phyloP scores from a whole-genome alignment of 1,140 invertebrate species.

The Drosophila sucinea region DNA sequence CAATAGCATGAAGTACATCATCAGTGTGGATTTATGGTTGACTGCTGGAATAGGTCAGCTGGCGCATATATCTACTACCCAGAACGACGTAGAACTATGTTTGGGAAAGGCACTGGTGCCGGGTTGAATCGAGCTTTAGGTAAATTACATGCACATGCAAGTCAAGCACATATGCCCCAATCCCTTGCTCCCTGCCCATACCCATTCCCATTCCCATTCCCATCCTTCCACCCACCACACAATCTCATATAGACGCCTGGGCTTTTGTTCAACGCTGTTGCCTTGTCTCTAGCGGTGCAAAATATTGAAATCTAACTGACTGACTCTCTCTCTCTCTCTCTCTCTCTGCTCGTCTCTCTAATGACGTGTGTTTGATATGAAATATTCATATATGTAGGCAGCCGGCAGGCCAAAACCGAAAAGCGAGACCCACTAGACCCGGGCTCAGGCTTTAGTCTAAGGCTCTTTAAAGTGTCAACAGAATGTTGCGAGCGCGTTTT shows the following conservation, averaged over 20 bases:
- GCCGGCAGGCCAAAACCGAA: conserved; percentile 2
- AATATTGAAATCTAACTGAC: conserved; percentile 79
- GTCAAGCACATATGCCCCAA: conserved; percentile 2
- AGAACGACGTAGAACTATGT: too few relatives aligned
- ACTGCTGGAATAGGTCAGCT: conserved; percentile 80
- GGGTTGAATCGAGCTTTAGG: conserved; percentile 61
- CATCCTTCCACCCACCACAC: conserved; percentile 37
- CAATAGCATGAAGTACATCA: conserved; percentile 81
- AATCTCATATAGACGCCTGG: conserved; percentile 28
- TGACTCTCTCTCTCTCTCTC: conserved; percentile 28
- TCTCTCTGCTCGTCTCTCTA: conserved; percentile 54
- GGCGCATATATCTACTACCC: conserved; percentile 61
- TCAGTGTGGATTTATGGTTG: conserved; percentile 81
- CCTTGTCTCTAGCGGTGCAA: conserved; percentile 52
- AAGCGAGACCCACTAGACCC: neutral
- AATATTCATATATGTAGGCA: conserved; percentile 72
- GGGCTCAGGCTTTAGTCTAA: neutral
- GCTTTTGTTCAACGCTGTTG: conserved; percentile 41
- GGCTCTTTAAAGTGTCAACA: conserved; percentile 78
- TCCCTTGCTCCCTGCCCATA: conserved; percentile 19
- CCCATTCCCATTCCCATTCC: conserved; percentile 55
- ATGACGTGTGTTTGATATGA: conserved; percentile 80
- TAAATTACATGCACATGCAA: conserved; percentile 68
- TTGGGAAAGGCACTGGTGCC: too few relatives aligned
- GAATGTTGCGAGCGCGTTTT: conserved; percentile 46